Base-by-base conservation (phyloP, 2,113 vertebrate genomes). In the Larimichthys polyactis region DNA sequence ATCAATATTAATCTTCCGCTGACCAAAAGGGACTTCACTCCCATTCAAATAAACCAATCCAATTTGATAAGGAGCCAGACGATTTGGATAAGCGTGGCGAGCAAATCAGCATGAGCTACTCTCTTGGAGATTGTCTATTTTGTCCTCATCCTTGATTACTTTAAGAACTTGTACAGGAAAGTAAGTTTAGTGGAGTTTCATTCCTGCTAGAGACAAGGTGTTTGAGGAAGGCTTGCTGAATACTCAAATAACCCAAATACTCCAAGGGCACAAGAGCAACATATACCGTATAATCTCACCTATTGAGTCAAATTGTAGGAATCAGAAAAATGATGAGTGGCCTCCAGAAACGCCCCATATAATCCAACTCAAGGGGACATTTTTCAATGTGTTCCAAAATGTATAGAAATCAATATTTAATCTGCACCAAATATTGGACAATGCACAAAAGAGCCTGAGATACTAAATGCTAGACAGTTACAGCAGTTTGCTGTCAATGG, bases 381-480 rank as follows among this genome's bases (percentile, higher is more conserved):
- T 94, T 94, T 94, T 94, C 93, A 94, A 78, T 75, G 55, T 71
- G 82, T 89, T 92, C 78, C 79, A 84, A 92, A 94, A 93, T 89
- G 83, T 88, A 93, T 85, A 90, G 84, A 92, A 95, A 95, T 95
- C 95, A 94, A 95, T 95, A 95, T 94, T 94, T 95, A 95, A 95
- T 95, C 94, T 94, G 89, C 88, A 90, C 85, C 87, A 91, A 92
- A 93, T 93, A 91, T 93, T 93, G 90, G 83, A 83, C 79, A 89
- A 93, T 88, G 86, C 86, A 91, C 89, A 93, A 91, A 91, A 89
- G 68, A 80, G 79, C 83, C 83, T 10, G 36, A 82, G 83, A 90
- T 89, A 77, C 84, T 88, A 83, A 89, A 90, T 81, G 75, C 80
- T 57, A 48, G 76, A 88, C 83, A 77, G 86, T 85, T 85, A 79